Evolutionary conservation across 2,797 vertebrate species (phyloP).

Genomic region (Aselliscus stoliczkanus): DNA sequence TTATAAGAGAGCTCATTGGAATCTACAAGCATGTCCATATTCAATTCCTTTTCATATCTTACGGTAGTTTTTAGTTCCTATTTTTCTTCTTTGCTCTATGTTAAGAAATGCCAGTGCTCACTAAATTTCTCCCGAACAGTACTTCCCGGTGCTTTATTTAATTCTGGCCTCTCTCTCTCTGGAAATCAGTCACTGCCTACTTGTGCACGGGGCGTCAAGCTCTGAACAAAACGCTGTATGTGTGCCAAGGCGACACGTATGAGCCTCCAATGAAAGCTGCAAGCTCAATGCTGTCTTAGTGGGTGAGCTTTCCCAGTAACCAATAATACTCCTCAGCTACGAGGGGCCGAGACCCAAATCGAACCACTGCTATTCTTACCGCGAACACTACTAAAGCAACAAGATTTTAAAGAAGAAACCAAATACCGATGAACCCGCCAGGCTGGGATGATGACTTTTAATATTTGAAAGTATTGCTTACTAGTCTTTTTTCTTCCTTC

Average conservation of each 20-base stretch:
- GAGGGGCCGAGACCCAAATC: not conserved
- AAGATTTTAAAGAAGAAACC: not conserved
- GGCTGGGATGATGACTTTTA: not conserved
- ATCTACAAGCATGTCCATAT: too few relatives aligned
- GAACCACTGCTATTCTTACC: not conserved
- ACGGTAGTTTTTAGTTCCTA: not conserved
- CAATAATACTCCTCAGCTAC: accelerated
- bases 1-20: not conserved
- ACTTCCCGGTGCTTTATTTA: not conserved
- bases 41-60: not conserved
- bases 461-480: too few relatives aligned
- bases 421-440: not conserved
- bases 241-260: not conserved
- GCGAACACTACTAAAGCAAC: too few relatives aligned
- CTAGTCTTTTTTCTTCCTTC: not conserved
- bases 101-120: not conserved
- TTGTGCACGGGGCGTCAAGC: accelerated
- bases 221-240: accelerated
- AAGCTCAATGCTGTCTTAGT: accelerated
- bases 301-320: not conserved
- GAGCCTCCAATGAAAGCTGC: too few relatives aligned
- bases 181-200: too few relatives aligned
- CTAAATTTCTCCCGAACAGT: not conserved
- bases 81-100: not conserved
- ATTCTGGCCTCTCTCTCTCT: not conserved